Conservation (phyloP, 2,113 vertebrate genomes). For the Phainopepla nitens region DNA sequence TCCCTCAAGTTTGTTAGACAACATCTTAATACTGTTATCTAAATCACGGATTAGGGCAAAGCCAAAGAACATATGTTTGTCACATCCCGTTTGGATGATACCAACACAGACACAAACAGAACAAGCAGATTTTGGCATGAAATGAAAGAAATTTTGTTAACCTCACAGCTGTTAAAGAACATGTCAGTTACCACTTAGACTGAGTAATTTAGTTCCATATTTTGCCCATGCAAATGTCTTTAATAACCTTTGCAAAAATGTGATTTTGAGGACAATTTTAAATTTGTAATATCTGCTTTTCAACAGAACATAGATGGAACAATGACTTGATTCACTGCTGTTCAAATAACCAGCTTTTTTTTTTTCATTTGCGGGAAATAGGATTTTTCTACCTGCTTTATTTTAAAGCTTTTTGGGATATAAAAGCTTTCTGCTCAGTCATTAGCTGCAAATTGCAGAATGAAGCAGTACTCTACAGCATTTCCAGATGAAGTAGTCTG, state of each 20-base stretch:
- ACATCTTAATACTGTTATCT: neutral
- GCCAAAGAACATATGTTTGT: conserved; percentile 26
- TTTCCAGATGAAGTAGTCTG: conserved; percentile 47
- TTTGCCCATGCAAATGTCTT: neutral
- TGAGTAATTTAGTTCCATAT: neutral
- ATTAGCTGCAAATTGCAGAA: conserved; percentile 34
- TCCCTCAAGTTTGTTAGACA: neutral
- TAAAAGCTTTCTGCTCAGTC: neutral
- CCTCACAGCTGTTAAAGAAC: neutral
- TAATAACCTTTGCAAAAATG: neutral
- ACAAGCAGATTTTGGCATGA: neutral
- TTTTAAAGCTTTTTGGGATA: neutral
- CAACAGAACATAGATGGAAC: neutral
- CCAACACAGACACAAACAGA: neutral
- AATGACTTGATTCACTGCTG: neutral
- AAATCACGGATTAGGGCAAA: neutral
- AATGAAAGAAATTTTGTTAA: neutral
- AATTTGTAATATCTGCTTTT: neutral
- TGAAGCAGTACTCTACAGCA: conserved; percentile 3
- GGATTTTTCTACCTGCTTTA: conserved; percentile 1
- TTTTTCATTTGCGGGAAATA: neutral
- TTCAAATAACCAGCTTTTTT: neutral
- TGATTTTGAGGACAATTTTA: neutral
- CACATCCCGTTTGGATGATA: conserved; percentile 22
- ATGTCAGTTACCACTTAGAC: neutral